Base-by-base conservation (phyloP, 2,113 vertebrate species). In the Plotosus lineatus region DNA sequence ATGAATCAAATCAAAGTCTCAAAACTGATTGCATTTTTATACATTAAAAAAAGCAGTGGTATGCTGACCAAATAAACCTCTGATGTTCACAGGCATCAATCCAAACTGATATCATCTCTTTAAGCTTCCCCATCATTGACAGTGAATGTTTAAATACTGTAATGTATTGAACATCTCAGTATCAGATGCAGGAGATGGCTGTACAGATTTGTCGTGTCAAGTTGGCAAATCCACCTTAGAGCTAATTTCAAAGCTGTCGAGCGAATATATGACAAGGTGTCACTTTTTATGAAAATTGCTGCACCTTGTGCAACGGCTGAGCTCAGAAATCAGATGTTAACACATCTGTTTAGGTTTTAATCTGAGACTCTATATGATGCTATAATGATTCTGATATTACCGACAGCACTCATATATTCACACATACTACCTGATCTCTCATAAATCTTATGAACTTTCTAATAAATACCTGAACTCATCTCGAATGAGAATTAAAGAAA, bases 61-160 rank as follows among this genome's bases (percentile, higher is more conserved):
- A 61, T 33, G 58, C 63, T 77, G 17, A 33, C 63, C 38, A 31
- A 42, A 51, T 51, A 65, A 75, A 42, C 4, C 58, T 28, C 21
- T 21, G 28, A 50, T 6, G 46, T 51, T 58, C 33, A 40, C 14
- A 42, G 48, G 63, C 26, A n/a, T 44, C 65, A 44, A 26, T 26
- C 40, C 65, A 44, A 69, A 69, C 26, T 28, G 65, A 38, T 15
- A 51, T 46, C 42, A 51, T 74, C 78, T 80, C 66, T 72, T 80
- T 58, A 80, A 72, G 69, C 66, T n/a, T 46, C 3, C 19, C 65
- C 50, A 42, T 79, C 15, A 61, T n/a, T 33, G 75, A 63, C 26
- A 33, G 58, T 17, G 44, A 63, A 15, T 15, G 21, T 48, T 5
- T 23, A 69, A 44, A 26, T 44, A 44, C 23, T 26, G 11, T 44